A percentile compares a stretch with the other conserved stretches of the same genome.
Conservation (phyloP, 2,888 invertebrate genomes). For the Drosophila pseudotakahashii region DNA sequence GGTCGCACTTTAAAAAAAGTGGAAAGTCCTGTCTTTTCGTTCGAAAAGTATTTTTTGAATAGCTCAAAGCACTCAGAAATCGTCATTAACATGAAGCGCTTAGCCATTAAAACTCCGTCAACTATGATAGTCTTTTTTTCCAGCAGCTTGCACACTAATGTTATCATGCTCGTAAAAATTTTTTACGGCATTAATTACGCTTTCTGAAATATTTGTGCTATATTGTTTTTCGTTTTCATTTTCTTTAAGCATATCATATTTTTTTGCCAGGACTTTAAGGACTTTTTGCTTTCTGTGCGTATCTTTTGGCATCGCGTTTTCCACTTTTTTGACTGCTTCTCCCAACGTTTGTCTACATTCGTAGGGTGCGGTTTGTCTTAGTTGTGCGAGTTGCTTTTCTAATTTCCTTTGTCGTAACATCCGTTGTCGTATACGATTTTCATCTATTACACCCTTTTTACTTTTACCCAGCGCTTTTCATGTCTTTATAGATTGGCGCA, state of each 20-base stretch:
- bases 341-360: neutral
- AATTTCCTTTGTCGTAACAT: neutral
- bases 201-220: neutral
- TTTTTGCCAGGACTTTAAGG: neutral
- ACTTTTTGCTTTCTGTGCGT: neutral
- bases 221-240: neutral
- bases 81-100: neutral
- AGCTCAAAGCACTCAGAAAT: neutral
- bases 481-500: neutral
- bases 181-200: no score
- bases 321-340: neutral
- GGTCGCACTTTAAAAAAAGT: neutral
- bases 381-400: neutral
- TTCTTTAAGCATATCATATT: neutral
- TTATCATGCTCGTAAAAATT: neutral
- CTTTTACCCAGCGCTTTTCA: neutral
- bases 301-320: neutral
- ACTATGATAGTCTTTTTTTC: neutral
- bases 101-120: neutral
- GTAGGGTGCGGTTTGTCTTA: neutral
- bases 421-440: neutral
- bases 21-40: neutral
- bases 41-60: neutral
- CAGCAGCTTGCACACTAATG: no score
- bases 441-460: neutral